Conservation (phyloP, 2,888 invertebrate genomes). For the Platycnemis pennipes region DNA sequence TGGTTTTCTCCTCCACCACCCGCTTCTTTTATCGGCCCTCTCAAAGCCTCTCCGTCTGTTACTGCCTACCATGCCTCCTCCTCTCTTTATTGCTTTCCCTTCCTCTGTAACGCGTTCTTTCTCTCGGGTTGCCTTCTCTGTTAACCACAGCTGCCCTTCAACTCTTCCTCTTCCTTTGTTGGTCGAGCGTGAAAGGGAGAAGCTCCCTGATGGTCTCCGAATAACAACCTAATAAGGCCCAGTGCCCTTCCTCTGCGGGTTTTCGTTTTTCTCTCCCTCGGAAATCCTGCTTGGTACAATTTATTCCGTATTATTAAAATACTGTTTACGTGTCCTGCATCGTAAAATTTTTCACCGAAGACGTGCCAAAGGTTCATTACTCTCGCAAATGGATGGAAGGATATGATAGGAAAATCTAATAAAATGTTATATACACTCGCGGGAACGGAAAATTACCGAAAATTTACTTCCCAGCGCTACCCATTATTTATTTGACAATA, state of each 20-base stretch:
- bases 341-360: too few species aligned
- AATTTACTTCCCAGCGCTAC: too few species aligned
- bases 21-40: neutral
- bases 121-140: neutral
- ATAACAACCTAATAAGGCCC: neutral
- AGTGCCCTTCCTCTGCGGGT: neutral
- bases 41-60: neutral
- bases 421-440: too few species aligned
- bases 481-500: too few species aligned
- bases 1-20: neutral
- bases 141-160: neutral
- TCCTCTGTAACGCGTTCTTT: neutral
- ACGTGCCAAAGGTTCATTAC: too few species aligned
- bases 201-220: neutral
- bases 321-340: too few species aligned
- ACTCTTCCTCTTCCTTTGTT: neutral
- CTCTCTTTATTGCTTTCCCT: neutral
- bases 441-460: too few species aligned
- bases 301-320: too few species aligned
- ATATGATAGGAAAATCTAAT: too few species aligned
- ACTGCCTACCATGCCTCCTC: neutral
- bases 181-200: neutral
- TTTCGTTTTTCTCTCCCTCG: neutral
- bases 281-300: too few species aligned
- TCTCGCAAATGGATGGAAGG: too few species aligned